phyloP scores from a whole-genome alignment of 2,888 invertebrate genomes.

The Andrena chrysosceles region DNA sequence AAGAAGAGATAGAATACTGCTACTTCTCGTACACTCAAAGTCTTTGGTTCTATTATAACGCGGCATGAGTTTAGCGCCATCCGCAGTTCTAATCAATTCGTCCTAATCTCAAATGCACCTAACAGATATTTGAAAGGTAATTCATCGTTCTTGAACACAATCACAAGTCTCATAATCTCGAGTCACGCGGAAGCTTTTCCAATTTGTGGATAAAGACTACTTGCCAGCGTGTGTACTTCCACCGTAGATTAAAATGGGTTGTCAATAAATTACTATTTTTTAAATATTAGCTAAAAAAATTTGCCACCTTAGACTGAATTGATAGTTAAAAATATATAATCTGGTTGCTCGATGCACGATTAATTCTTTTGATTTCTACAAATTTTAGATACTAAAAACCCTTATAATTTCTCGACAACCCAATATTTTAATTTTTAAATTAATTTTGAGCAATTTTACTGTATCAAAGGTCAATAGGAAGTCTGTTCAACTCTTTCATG shows the following conservation, averaged over 20 bases:
- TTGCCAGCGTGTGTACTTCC: constrained; percentile 6
- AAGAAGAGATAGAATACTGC: constrained; percentile 77
- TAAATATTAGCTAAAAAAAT: neutral
- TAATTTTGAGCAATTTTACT: constrained; percentile 46
- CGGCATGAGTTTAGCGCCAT: constrained; percentile 60
- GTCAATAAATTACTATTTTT: constrained; percentile 1
- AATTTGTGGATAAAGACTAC: constrained; percentile 8
- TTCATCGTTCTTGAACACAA: constrained; percentile 12
- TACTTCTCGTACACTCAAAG: constrained; percentile 74
- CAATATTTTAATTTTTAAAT: neutral
- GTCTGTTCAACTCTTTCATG: constrained; percentile 20
- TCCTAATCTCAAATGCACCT: constrained; percentile 35
- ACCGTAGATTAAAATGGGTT: constrained; percentile 13
- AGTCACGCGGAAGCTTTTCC: neutral
- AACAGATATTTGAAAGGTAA: constrained; percentile 26
- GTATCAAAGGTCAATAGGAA: constrained; percentile 4
- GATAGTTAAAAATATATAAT: neutral
- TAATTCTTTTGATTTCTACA: too few species aligned
- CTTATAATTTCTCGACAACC: constrained; percentile 21
- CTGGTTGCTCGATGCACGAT: too few species aligned
- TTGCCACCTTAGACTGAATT: neutral
- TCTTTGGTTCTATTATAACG: constrained; percentile 81
- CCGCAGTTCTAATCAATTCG: constrained; percentile 28
- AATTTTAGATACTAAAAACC: neutral
- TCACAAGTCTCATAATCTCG: constrained; percentile 30